These are phyloP conservation scores for Tineola bisselliella DNA, from an alignment of 2,888 invertebrate species.

Conservation along the genomic window DNA sequence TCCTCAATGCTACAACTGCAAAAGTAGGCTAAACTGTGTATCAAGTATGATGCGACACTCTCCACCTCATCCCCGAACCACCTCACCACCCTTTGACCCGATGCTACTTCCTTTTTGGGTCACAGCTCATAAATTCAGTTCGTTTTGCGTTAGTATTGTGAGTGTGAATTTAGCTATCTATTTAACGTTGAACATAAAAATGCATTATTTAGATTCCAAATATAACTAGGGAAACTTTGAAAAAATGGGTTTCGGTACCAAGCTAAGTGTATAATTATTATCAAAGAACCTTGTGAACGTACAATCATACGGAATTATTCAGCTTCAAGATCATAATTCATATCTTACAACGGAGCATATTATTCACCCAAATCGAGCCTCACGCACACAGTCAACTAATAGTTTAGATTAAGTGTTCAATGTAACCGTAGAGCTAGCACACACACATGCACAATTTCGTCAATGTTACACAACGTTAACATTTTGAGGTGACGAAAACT, in stretches of 20 bases:
- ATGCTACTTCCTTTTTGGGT: neutral
- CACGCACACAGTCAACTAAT: neutral
- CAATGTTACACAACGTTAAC: slow-evolving; percentile 7
- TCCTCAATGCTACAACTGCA: neutral
- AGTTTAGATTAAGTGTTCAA: neutral
- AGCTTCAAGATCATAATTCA: slow-evolving; percentile 1
- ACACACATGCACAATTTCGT: neutral
- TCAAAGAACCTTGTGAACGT: neutral
- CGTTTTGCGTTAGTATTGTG: neutral
- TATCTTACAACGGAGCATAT: slow-evolving; percentile 5
- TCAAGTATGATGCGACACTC: neutral
- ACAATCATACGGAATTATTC: neutral
- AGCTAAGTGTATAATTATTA: neutral
- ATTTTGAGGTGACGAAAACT: slow-evolving; percentile 4
- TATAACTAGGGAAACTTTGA: too few species aligned
- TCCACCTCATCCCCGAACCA: neutral
- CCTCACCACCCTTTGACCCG: slow-evolving; percentile 2
- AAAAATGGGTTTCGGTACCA: too few species aligned
- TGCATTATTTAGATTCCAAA: too few species aligned
- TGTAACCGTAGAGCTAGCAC: neutral
- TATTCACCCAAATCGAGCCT: slow-evolving; percentile 4
- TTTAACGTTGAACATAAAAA: too few species aligned
- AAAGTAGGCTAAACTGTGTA: neutral
- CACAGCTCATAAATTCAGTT: slow-evolving; percentile 1
- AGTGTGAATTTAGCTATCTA: neutral